Conservation (phyloP, 2,888 invertebrate genomes). For the Leptinotarsa juncta region DNA sequence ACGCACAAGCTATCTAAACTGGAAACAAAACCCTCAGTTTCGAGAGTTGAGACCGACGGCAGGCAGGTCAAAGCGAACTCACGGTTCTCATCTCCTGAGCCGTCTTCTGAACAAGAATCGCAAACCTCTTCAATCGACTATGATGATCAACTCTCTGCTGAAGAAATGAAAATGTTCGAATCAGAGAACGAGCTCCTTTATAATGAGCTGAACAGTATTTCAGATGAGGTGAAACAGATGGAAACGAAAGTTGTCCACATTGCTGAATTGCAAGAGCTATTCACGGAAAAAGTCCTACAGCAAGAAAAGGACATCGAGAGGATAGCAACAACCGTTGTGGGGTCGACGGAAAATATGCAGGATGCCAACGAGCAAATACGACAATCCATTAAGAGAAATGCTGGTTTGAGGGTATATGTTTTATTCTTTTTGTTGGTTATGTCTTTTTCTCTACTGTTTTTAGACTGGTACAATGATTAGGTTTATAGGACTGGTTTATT, state of each 20-base stretch:
- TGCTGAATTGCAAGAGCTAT: constrained; percentile 93
- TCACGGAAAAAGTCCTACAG: constrained; percentile 94
- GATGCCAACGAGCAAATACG: constrained; percentile 97
- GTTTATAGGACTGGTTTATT: constrained; percentile 3
- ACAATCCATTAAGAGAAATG: constrained; percentile 96
- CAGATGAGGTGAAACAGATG: constrained; percentile 91
- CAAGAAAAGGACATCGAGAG: constrained; percentile 95
- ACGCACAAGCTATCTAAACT: constrained; percentile 82
- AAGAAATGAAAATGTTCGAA: constrained; percentile 94
- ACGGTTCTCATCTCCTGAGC: constrained; percentile 36
- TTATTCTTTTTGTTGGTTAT: constrained; percentile 95
- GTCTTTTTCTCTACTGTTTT: constrained; percentile 94
- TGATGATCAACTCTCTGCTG: constrained; percentile 79
- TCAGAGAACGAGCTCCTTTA: constrained; percentile 89
- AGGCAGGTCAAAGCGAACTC: constrained; percentile 28
- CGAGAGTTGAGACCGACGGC: constrained; percentile 24
- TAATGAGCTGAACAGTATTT: constrained; percentile 87
- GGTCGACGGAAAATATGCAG: constrained; percentile 94
- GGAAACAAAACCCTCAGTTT: constrained; percentile 62
- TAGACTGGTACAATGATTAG: constrained; percentile 98
- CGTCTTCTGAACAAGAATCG: constrained; percentile 34
- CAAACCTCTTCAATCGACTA: constrained; percentile 57
- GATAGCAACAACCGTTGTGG: constrained; percentile 88
- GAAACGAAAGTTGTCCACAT: constrained; percentile 95
- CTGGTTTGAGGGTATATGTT: constrained; percentile 93